Conservation (phyloP, 2,797 vertebrate species). For the Sebastes oblongus region DNA sequence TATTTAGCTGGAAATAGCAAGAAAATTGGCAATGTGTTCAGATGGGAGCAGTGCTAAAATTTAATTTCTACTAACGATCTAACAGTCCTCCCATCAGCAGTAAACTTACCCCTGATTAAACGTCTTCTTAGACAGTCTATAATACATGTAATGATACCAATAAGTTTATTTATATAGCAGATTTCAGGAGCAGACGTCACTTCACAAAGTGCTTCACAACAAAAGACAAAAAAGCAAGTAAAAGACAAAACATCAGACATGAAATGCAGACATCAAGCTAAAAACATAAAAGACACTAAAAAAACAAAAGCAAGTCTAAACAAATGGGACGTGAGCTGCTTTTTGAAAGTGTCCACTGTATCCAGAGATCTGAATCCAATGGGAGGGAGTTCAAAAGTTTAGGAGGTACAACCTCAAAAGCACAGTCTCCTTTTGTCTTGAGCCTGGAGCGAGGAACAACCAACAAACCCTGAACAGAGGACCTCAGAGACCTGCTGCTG, state of each 20-base stretch:
- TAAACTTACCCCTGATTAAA: slow-evolving; percentile 2
- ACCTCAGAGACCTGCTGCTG: not conserved
- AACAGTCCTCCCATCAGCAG: slow-evolving; percentile 1
- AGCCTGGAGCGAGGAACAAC: not conserved
- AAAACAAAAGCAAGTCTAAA: not conserved
- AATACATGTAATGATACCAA: not conserved
- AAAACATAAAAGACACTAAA: not conserved
- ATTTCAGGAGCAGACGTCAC: not conserved
- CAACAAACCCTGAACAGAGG: not conserved
- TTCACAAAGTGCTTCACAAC: not conserved
- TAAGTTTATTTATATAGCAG: not conserved
- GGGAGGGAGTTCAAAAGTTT: not conserved
- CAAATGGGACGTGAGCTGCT: not conserved
- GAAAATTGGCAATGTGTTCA: slow-evolving; percentile 7
- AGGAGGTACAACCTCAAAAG: slow-evolving; percentile 1
- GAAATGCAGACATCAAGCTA: not conserved
- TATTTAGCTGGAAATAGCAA: slow-evolving; percentile 3
- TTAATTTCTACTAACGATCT: not conserved
- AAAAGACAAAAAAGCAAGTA: not conserved
- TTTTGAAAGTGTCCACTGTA: not conserved
- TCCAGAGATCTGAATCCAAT: not conserved
- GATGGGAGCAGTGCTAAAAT: slow-evolving; percentile 10
- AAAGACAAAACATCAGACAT: not conserved
- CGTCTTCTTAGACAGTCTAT: not conserved
- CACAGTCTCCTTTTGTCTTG: not conserved